Evolutionary conservation across 2,797 vertebrate genomes (phyloP).

Genomic region (Oreonectes daqikongensis): DNA sequence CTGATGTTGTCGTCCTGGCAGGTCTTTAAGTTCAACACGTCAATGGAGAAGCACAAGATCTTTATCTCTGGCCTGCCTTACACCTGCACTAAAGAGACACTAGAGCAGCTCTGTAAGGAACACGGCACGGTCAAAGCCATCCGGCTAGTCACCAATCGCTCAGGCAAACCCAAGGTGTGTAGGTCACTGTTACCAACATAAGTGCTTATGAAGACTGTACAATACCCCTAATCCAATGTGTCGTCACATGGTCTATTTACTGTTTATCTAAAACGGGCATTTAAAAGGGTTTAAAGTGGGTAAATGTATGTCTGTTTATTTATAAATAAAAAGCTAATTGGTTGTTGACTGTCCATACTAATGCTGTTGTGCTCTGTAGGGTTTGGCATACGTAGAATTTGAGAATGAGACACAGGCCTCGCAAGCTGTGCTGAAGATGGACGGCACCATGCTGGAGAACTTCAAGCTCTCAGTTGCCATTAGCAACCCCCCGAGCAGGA

Average conservation of each 20-base stretch:
- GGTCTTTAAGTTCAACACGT: constrained; percentile 93
- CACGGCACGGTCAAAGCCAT: constrained; percentile 88
- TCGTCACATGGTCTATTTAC: background rate
- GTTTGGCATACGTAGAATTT: constrained; percentile 95
- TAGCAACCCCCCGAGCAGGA: constrained; percentile 91
- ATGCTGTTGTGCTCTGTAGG: constrained; percentile 72
- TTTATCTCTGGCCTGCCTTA: constrained; percentile 94
- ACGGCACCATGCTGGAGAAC: constrained; percentile 81
- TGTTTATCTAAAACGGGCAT: no score
- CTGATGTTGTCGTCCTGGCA: constrained; percentile 58
- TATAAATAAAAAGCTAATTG: background rate
- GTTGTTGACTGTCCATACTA: background rate
- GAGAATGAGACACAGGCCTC: constrained; percentile 88
- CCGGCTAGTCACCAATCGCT: constrained; percentile 92
- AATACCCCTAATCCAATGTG: background rate
- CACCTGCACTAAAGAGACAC: constrained; percentile 87
- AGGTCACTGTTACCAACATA: background rate
- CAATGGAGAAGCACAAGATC: constrained; percentile 94
- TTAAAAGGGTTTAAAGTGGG: no score
- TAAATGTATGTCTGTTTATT: background rate
- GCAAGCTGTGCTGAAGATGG: constrained; percentile 91
- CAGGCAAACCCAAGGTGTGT: constrained; percentile 91
- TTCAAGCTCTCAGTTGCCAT: constrained; percentile 90
- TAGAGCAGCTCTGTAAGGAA: constrained; percentile 84
- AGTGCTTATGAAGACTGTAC: background rate